Percentiles rank a stretch among this genome's conserved stretches.
These are phyloP conservation scores for Alloscopus bannaensis DNA, from an alignment of 2,888 invertebrate genomes.

Conservation along the genomic window DNA sequence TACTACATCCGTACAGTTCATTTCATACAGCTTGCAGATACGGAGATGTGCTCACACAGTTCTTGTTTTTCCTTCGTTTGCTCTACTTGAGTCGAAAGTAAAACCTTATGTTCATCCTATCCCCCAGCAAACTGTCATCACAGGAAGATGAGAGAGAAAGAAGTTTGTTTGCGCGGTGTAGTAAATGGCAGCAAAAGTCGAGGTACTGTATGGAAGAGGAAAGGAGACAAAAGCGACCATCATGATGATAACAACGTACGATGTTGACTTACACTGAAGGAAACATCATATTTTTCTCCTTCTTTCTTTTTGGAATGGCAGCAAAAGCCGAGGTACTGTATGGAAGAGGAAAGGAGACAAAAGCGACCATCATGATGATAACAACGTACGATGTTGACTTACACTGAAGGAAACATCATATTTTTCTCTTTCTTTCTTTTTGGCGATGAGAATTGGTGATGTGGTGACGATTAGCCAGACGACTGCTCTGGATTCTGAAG, in stretches of 20 bases:
- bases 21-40: too few relatives aligned
- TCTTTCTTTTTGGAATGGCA: constrained; percentile 6
- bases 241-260: constrained; percentile 37
- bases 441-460: background rate
- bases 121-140: too few relatives aligned
- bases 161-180: background rate
- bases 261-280: constrained; percentile 15
- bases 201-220: constrained; percentile 21
- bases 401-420: constrained; percentile 9
- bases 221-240: constrained; percentile 16
- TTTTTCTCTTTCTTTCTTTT: background rate
- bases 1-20: too few relatives aligned
- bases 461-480: constrained; percentile 38
- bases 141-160: constrained; percentile 26
- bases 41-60: too few relatives aligned
- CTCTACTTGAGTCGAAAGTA: too few relatives aligned
- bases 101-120: too few relatives aligned
- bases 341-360: constrained; percentile 11
- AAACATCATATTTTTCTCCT: background rate
- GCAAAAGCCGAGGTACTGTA: too few relatives aligned
- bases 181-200: constrained; percentile 31
- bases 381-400: constrained; percentile 29
- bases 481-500: background rate
- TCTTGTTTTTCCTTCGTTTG: too few relatives aligned
- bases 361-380: constrained; percentile 33